phyloP scores from a whole-genome alignment of 1,140 invertebrate genomes.

The Caenorhabditis tropicalis region DNA sequence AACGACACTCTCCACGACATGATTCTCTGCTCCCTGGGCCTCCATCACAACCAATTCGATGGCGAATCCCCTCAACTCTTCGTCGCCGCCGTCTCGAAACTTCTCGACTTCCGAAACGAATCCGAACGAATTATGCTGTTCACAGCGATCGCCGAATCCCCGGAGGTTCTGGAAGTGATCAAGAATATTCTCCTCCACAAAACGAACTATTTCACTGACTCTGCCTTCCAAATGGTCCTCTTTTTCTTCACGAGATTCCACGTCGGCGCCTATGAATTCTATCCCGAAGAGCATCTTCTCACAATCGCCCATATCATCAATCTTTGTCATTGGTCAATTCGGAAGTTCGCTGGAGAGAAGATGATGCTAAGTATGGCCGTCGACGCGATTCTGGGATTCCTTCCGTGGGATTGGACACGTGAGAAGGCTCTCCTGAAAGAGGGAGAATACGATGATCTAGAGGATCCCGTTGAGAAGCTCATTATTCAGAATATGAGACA shows the following conservation, averaged over 20 bases:
- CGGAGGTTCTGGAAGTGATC: background rate
- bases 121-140: slow-evolving; percentile 23
- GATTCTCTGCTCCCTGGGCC: background rate
- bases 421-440: background rate
- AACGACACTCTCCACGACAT: background rate
- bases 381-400: background rate
- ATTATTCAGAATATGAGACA: background rate
- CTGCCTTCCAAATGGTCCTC: slow-evolving; percentile 2
- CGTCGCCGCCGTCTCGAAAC: background rate
- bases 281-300: background rate
- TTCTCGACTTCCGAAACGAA: slow-evolving; percentile 22
- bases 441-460: background rate
- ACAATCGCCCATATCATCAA: background rate
- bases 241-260: slow-evolving; percentile 19
- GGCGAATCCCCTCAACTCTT: background rate
- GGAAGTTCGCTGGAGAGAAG: background rate
- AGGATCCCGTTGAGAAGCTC: background rate
- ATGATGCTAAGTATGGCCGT: background rate
- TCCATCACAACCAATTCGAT: background rate
- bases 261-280: background rate
- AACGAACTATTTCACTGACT: background rate
- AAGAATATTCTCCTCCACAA: background rate
- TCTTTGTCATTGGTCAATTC: slow-evolving; percentile 5
- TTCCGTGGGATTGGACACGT: background rate
- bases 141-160: background rate